Conservation (phyloP, 2,888 invertebrate genomes). For the Protodeltote pygarga region DNA sequence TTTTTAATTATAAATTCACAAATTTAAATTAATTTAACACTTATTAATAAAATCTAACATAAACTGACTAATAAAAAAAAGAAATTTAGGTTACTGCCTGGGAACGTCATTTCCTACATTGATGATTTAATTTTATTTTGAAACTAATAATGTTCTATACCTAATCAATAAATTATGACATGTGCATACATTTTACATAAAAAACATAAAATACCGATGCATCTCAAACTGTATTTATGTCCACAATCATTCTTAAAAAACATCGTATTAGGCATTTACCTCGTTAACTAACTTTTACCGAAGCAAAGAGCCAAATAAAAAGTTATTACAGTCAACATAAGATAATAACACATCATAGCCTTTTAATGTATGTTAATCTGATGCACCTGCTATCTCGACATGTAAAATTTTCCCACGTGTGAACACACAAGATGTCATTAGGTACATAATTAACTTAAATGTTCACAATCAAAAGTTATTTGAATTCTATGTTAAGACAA, state of each 20-base stretch:
- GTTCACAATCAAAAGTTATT: constrained; percentile 26
- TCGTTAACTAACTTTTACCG: constrained; percentile 22
- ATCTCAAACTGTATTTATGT: constrained; percentile 3
- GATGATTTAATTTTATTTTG: too few relatives aligned
- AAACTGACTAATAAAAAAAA: too few relatives aligned
- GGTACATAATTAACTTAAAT: constrained; percentile 63
- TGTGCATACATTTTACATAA: too few relatives aligned
- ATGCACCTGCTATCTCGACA: constrained; percentile 49
- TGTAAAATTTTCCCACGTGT: constrained; percentile 60
- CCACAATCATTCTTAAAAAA: constrained; percentile 1
- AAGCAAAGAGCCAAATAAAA: constrained; percentile 36
- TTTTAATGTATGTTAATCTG: constrained; percentile 63
- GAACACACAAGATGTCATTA: constrained; percentile 53
- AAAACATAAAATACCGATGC: not conserved
- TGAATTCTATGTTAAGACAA: constrained; percentile 19
- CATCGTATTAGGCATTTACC: constrained; percentile 16
- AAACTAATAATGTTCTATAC: too few relatives aligned
- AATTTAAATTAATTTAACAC: too few relatives aligned
- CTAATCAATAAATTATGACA: too few relatives aligned
- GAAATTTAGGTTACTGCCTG: too few relatives aligned
- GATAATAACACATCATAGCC: constrained; percentile 33
- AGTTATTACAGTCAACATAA: constrained; percentile 32
- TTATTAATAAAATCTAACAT: too few relatives aligned
- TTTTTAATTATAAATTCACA: too few relatives aligned
- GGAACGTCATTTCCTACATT: too few relatives aligned